Percentiles rank a stretch among this genome's conserved stretches.
Evolutionary conservation across 2,888 invertebrate genomes (phyloP).

Genomic region (Ormia ochracea): DNA sequence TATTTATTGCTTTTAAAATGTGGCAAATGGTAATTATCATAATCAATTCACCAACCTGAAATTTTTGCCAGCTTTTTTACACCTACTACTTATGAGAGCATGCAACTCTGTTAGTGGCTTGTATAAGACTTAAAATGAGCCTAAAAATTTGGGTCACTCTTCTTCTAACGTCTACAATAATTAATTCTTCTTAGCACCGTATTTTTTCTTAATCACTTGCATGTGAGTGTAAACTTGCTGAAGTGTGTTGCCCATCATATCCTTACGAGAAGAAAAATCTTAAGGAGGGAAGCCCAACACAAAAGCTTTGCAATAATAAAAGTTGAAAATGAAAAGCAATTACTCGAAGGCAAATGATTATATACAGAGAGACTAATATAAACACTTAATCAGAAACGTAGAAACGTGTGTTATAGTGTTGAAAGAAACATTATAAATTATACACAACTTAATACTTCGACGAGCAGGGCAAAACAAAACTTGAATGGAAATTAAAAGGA

Average conservation of each 20-base stretch:
- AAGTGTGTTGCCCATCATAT: background rate
- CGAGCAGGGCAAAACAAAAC: slow-evolving; percentile 6
- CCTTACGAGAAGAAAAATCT: background rate
- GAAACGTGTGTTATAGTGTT: background rate
- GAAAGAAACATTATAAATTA: slow-evolving; percentile 48
- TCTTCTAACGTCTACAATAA: background rate
- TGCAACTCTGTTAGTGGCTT: too few species aligned
- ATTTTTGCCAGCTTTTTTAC: too few species aligned
- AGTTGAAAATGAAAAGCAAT: slow-evolving; percentile 54
- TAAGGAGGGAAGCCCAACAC: background rate
- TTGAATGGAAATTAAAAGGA: background rate
- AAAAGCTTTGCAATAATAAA: slow-evolving; percentile 20
- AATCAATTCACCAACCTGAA: too few species aligned
- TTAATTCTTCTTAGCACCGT: background rate
- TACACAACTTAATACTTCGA: slow-evolving; percentile 46
- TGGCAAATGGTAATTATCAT: too few species aligned
- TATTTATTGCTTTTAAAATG: too few species aligned
- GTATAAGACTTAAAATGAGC: too few species aligned
- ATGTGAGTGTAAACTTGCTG: background rate
- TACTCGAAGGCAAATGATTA: slow-evolving; percentile 47
- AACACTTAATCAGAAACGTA: slow-evolving; percentile 1
- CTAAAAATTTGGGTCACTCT: background rate
- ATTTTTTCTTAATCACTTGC: slow-evolving; percentile 22
- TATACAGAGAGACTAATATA: background rate
- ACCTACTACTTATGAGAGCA: too few species aligned